Evolutionary conservation across 2,113 vertebrate species (phyloP).

Genomic region (Leucopternis melanops): DNA sequence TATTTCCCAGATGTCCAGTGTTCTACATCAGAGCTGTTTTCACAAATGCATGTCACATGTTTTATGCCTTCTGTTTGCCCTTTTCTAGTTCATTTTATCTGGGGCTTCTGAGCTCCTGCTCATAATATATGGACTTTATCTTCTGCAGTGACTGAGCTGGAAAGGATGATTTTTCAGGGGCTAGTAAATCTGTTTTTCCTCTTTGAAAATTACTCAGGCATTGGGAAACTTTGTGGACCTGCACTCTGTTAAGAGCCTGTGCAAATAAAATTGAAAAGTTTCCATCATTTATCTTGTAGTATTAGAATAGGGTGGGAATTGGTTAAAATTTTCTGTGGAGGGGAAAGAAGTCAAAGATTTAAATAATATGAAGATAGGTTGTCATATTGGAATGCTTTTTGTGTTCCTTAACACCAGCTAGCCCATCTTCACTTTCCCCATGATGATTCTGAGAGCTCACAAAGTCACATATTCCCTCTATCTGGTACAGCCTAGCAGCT

Average conservation of each 20-base stretch:
- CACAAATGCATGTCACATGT: neutral
- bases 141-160: neutral
- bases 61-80: neutral
- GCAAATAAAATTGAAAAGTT: neutral
- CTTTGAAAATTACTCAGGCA: neutral
- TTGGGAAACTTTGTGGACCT: neutral
- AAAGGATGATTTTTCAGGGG: neutral
- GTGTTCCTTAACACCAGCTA: neutral
- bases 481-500: neutral
- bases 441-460: neutral
- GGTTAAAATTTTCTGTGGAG: neutral
- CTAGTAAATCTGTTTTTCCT: neutral
- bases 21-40: neutral
- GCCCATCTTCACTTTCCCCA: neutral
- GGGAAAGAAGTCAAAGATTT: neutral
- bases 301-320: neutral
- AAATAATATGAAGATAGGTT: neutral
- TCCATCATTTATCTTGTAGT: neutral
- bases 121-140: neutral
- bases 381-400: neutral
- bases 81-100: neutral
- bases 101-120: neutral
- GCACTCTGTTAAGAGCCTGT: neutral
- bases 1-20: slow-evolving; percentile 15
- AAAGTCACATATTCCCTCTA: neutral